phyloP scores from a whole-genome alignment of 2,888 invertebrate species.

The Hipparchia sbordonii region DNA sequence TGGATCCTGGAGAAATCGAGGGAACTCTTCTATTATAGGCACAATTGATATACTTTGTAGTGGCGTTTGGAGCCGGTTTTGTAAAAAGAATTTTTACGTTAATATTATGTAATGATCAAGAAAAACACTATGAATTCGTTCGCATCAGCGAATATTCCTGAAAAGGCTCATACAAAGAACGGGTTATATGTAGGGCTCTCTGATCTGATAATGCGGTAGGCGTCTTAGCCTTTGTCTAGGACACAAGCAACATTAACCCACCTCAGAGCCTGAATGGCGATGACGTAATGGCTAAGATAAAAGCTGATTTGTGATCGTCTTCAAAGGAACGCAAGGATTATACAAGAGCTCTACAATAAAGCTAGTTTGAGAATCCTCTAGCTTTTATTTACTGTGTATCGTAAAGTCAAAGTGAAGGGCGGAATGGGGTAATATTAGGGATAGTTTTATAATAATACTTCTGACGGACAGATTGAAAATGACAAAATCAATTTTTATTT shows the following conservation, averaged over 20 bases:
- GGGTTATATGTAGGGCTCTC: neutral
- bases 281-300: slow-evolving; percentile 10
- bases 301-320: slow-evolving; percentile 1
- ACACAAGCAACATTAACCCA: neutral
- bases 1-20: no score
- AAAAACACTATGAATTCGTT: no score
- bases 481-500: no score
- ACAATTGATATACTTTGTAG: no score
- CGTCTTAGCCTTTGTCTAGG: neutral
- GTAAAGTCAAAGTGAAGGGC: neutral
- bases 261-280: neutral
- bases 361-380: neutral
- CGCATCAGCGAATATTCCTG: no score
- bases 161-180: no score
- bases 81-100: no score
- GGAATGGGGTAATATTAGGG: neutral
- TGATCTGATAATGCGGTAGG: neutral
- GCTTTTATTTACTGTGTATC: neutral
- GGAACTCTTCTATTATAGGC: no score
- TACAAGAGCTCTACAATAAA: neutral
- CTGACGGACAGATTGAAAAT: no score
- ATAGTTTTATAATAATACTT: neutral
- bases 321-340: neutral
- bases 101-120: no score
- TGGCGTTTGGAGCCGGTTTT: no score